phyloP scores from a whole-genome alignment of 2,797 vertebrate genomes.

The Todus mexicanus region DNA sequence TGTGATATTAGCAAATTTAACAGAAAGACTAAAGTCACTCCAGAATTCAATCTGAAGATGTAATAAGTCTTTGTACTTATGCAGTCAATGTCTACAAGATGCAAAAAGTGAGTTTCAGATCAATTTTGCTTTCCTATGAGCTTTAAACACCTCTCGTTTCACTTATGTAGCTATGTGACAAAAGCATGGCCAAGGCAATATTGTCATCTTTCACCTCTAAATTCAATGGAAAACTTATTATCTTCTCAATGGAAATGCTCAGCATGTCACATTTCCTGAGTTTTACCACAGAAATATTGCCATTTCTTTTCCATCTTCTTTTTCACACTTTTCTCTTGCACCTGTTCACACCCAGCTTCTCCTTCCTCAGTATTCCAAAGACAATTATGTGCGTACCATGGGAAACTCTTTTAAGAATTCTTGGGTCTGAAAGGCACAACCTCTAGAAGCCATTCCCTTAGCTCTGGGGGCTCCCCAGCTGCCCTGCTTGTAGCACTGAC shows the following conservation, averaged over 20 bases:
- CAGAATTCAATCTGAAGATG: background rate
- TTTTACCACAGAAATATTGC: background rate
- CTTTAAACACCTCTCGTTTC: background rate
- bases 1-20: background rate
- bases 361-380: background rate
- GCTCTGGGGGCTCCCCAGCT: background rate
- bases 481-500: background rate
- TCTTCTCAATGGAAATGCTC: background rate
- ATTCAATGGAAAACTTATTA: background rate
- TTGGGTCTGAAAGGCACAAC: background rate
- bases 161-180: background rate
- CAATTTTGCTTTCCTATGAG: background rate
- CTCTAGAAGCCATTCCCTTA: background rate
- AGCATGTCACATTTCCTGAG: background rate
- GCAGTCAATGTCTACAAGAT: background rate
- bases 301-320: background rate
- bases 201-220: background rate
- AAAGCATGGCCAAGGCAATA: background rate
- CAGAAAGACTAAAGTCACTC: background rate
- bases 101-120: background rate
- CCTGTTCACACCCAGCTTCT: background rate
- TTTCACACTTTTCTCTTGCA: background rate
- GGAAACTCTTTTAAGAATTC: background rate
- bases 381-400: fast-evolving
- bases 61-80: background rate